These are phyloP conservation scores for Schizopygopsis pylzovi DNA, from an alignment of 2,797 vertebrate genomes.

Conservation along the genomic window DNA sequence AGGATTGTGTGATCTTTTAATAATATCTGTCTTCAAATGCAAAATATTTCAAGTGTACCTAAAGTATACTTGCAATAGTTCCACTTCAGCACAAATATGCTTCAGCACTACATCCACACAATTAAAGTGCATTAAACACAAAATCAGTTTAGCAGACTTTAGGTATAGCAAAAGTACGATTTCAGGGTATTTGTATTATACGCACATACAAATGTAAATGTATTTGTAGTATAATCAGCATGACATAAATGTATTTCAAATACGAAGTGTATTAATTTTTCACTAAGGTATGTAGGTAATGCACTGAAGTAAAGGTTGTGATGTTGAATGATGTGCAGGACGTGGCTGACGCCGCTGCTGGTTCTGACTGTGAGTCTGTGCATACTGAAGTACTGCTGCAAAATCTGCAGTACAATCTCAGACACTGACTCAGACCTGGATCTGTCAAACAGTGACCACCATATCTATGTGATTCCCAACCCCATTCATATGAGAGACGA, in stretches of 20 bases:
- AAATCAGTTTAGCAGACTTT: neutral
- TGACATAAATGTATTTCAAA: too few relatives aligned
- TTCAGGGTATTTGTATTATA: neutral
- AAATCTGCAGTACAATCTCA: neutral
- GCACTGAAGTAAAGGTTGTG: neutral
- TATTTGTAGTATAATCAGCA: neutral
- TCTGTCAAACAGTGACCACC: conserved; percentile 1
- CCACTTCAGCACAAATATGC: neutral
- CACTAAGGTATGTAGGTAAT: neutral
- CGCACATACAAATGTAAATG: neutral
- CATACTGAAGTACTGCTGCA: conserved; percentile 43
- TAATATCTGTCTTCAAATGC: too few relatives aligned
- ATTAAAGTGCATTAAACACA: too few relatives aligned
- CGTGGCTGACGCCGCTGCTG: conserved; percentile 8
- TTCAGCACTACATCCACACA: too few relatives aligned
- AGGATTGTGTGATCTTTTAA: neutral
- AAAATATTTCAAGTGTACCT: neutral
- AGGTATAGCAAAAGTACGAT: neutral
- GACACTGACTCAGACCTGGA: neutral
- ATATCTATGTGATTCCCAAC: conserved; percentile 50
- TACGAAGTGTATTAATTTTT: neutral
- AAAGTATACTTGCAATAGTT: neutral
- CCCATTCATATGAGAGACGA: neutral
- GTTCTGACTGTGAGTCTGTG: conserved; percentile 19
- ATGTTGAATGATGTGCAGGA: conserved; percentile 14